phyloP scores from a whole-genome alignment of 2,113 vertebrate species.

The Festucalex cinctus region DNA sequence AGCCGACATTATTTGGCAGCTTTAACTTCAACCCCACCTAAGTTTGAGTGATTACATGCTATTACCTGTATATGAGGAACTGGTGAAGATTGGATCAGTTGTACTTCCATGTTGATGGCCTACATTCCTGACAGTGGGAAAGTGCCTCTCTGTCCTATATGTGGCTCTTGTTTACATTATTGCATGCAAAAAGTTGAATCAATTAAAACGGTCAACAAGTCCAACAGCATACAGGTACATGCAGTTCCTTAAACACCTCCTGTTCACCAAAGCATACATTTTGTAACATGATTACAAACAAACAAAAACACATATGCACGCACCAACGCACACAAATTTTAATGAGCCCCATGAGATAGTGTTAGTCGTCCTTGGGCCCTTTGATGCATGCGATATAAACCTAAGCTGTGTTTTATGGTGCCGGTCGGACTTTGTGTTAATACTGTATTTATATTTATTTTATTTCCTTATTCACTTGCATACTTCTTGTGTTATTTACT shows the following conservation, averaged over 20 bases:
- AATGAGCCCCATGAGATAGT: neutral
- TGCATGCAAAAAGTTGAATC: neutral
- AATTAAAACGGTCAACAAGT: constrained; percentile 2
- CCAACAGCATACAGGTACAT: neutral
- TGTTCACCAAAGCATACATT: neutral
- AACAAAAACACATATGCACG: neutral
- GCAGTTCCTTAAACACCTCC: neutral
- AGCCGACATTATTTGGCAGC: neutral
- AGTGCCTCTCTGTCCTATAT: constrained; percentile 4
- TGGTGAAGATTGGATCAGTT: constrained; percentile 53
- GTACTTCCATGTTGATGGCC: constrained; percentile 67
- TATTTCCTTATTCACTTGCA: too few species aligned
- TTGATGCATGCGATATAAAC: neutral
- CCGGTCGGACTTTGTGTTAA: too few species aligned
- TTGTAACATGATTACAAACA: neutral
- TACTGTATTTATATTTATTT: too few species aligned
- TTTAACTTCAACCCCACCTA: constrained; percentile 3
- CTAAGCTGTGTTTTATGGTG: too few species aligned
- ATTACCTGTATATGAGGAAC: constrained; percentile 39
- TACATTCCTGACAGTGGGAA: constrained; percentile 56
- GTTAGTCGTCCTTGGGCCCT: neutral
- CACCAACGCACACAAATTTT: neutral
- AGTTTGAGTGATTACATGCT: constrained; percentile 23
- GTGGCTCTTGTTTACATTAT: constrained; percentile 2
- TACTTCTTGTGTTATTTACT: too few species aligned